Base-by-base conservation (phyloP, 2,797 vertebrate genomes). In the Poecilia velifera region DNA sequence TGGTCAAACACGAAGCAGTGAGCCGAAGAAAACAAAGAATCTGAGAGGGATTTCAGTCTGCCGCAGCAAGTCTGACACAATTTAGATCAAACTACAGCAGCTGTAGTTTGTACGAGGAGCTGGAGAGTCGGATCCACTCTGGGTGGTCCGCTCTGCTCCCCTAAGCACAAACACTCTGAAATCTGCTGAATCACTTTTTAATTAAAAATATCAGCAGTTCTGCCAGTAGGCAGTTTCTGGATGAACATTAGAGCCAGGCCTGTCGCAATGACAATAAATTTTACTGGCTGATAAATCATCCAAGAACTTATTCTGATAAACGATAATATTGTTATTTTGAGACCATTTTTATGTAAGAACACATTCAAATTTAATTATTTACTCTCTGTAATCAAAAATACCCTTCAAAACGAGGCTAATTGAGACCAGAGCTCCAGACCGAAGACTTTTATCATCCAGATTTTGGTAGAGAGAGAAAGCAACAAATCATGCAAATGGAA, bases 41-140 rank as follows among this genome's bases (percentile, higher is more conserved):
- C 76, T 76, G 81, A 31, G 51, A 39, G 43, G 76, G 31, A 59
- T 80, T 82, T 84, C 76, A 73, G 80, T 79, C n/a, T 75, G 45
- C 76, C 87, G 90, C 84, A 86, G 74, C 82, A 84, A 84, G 47
- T 78, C 72, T 78, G 82, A 90, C 82, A 86, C 41, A 46, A 82
- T 46, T 74, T 75, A 74, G 46, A 66, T 64, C 13, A 1, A 45
- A 68, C 20, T 34, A 28, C 79, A 46, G 20, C 20, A 73, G 12
- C 36, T 8, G 66, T 45, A 6, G 22, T n/a, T n/a, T 70, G 39
- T 45, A n/a, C 0, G 25, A 70, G 36, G 36, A 70, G 66, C 25
- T 14, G 12, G 22, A 70, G 12, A 14, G 13, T n/a, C 39, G n/a
- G 66, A 43, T 43, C 22, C 39, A 70, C 66, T 41, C 4, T 13